Base-by-base conservation (phyloP, 2,888 invertebrate genomes). In the Adineta ricciae region DNA sequence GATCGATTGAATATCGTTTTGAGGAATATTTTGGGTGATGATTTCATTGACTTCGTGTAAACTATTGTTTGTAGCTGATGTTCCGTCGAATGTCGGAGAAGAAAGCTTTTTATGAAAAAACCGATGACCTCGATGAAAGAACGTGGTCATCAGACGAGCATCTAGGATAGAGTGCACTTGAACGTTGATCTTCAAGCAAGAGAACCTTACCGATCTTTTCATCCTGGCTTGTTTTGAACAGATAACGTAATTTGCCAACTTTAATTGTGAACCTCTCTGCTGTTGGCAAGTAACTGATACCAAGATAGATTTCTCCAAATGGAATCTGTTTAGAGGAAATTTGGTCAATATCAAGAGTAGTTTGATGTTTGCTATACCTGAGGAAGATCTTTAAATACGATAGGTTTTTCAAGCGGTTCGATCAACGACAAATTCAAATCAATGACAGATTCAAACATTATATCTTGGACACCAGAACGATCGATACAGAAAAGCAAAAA, bases 91-190 rank as follows among this genome's bases (percentile, higher is more conserved):
- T 19, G 32, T 64, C 24, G 41, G 3, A n/a, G 78, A 24, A 11
- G 24, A 7, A 2, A 78, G n/a, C n/a, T 78, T 78, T 5, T 78
- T 41, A 24, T 78, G 78, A 78, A n/a, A 78, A 78, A 78, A 78
- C 19, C 78, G 78, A 41, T n/a, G 78, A 11, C 78, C 78, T 41
- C n/a, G 78, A 78, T 78, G 78, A 41, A 78, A 78, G 41, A 78
- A 78, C n/a, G n/a, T 41, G 11, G 8, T 9, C 9, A n/a, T 78
- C n/a, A 78, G 24, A 11, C 11, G 38, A 41, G n/a, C 78, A 38
- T 78, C 78, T 78, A 64, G 27, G 32, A 27, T 32, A 64, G 11
- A 27, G 50, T 16, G 9, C 14, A 19, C 19, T 14, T 16, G 3
- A 14, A 50, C 19, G 19, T 7, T 50, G 11, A 19, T 19, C 50